Conservation (phyloP, 2,888 invertebrate genomes). For the Cryptosula pallasiana region DNA sequence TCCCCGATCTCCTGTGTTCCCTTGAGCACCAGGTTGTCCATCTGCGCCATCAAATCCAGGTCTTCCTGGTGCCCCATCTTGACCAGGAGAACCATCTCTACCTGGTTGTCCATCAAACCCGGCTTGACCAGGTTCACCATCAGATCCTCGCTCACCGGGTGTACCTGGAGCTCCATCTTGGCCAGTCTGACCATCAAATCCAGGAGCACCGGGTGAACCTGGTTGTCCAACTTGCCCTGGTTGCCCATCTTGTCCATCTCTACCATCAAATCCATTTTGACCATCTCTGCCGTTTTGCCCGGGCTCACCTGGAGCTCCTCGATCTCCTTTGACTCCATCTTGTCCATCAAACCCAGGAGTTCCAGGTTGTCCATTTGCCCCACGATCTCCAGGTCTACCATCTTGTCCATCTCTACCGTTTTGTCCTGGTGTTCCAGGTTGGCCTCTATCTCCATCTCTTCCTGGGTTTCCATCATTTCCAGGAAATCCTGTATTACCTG, state of each 20-base stretch:
- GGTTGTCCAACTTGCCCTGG: conserved; percentile 1
- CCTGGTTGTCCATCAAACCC: neutral
- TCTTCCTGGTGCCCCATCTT: conserved; percentile 13
- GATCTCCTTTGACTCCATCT: conserved; percentile 30
- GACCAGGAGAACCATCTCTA: neutral
- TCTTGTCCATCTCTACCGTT: conserved; percentile 18
- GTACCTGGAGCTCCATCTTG: neutral
- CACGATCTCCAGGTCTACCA: conserved; percentile 24
- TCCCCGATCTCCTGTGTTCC: neutral
- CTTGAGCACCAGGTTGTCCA: neutral
- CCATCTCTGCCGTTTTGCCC: conserved; percentile 29
- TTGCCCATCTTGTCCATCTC: conserved; percentile 14
- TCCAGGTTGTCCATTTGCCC: conserved; percentile 27
- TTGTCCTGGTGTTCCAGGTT: neutral
- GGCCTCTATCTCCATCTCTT: conserved; percentile 23
- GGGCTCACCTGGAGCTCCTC: conserved; percentile 29
- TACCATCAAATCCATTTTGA: conserved; percentile 5
- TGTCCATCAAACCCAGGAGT: conserved; percentile 20
- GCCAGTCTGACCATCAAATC: neutral
- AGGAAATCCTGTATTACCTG: neutral
- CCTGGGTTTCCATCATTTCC: conserved; percentile 24
- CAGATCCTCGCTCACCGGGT: neutral
- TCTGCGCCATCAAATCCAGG: neutral
- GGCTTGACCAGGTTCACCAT: neutral
- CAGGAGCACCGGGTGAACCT: conserved; percentile 4